A percentile compares a stretch with the other conserved stretches of the same genome.
Evolutionary conservation across 2,113 vertebrate genomes (phyloP).

Genomic region (Benitochromis conjunctus): DNA sequence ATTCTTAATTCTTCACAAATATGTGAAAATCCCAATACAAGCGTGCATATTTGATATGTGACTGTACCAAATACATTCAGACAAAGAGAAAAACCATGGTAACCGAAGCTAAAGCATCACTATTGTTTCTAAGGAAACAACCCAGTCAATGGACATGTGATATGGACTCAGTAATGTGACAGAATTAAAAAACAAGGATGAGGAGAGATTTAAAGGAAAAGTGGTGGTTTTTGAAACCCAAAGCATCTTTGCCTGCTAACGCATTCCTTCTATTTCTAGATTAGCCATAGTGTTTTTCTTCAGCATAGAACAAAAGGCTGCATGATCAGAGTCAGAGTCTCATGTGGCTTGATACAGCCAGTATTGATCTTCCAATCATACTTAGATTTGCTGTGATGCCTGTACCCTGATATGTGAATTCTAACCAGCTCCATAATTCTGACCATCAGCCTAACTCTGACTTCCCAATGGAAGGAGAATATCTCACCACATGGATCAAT

Average conservation of each 20-base stretch:
- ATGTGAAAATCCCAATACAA: background rate
- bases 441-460: background rate
- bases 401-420: background rate
- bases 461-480: background rate
- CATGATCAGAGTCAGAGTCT: background rate
- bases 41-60: background rate
- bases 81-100: background rate
- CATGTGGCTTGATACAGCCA: background rate
- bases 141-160: background rate
- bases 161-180: background rate
- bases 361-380: background rate
- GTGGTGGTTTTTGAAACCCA: background rate
- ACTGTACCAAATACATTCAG: background rate
- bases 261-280: background rate
- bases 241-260: background rate
- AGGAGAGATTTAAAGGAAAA: background rate
- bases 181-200: background rate
- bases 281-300: background rate
- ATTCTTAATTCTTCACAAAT: background rate
- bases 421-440: background rate
- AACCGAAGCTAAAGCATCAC: background rate
- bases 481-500: slow-evolving; percentile 3
- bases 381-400: background rate
- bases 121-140: slow-evolving; percentile 18
- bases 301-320: background rate